Evolutionary conservation across 2,888 invertebrate genomes (phyloP), one percentile per base, ranked within the genome.

Genomic region (Emesis furor): DNA sequence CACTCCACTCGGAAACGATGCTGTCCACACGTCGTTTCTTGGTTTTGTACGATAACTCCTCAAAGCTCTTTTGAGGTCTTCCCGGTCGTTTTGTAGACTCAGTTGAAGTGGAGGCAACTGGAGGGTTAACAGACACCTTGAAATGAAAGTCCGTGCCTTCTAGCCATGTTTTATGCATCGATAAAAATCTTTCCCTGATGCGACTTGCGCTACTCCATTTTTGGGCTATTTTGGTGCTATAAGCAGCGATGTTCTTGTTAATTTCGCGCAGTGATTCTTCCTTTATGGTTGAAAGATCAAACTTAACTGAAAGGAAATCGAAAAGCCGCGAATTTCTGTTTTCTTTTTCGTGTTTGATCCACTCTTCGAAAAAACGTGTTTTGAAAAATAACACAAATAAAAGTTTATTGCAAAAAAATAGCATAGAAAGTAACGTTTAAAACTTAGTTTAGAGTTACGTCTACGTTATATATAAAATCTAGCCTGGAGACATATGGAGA

Each of bases 201-300:
- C 35, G 35, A 10, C 42, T 42, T 42, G 42, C 42, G 42, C 42
- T 42, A 42, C 42, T 42, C 42, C 46, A 12, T 12, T 46, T 46
- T 59, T 59, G 55, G 55, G 55, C 55, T 59, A 59, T 59, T 59
- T 59, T 59, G 37, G 30, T 73, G 55, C n/a, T 32, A 32, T 35
- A 67, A 30, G 67, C 67, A 67, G 24, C 32, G 37, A 67, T 32
- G 24, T 51, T 73, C 46, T 73, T 42, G 17, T 14, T 67, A 67
- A 67, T 67, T 67, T 67, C 30, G 55, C 55, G n/a, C 55, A 55
- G 55, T 55, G 55, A 55, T 55, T 55, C 55, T 55, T 59, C 55
- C 17, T 46, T 46, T 46, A 46, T 46, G 46, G 46, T 46, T 46
- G 46, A 46, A 46, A 46, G 46, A 46, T 46, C 46, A 46, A 46